Evolutionary conservation across 2,113 vertebrate genomes (phyloP).

Genomic region (cattle (Bos taurus)): ARS-UCD2.0 NC_037347.1:62048001-62048500

Average conservation of each 20-base stretch:
- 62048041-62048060: background rate
- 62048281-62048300: background rate
- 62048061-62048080: background rate
- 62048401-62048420: background rate
- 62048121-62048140: background rate
- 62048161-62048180: background rate
- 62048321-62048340: background rate
- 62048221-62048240: background rate
- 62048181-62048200: background rate
- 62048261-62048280: background rate
- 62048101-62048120: background rate
- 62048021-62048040: background rate
- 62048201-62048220: background rate
- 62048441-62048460: constrained; percentile 34
- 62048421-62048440: background rate
- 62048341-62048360: background rate
- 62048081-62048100: background rate
- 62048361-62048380: background rate
- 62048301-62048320: background rate
- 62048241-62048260: background rate
- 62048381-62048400: background rate
- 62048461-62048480: constrained; percentile 32
- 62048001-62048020: background rate
- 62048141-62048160: background rate
- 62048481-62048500: constrained; percentile 32